phyloP scores from a whole-genome alignment of 1,140 invertebrate species.

The Amyelois transitella region DNA sequence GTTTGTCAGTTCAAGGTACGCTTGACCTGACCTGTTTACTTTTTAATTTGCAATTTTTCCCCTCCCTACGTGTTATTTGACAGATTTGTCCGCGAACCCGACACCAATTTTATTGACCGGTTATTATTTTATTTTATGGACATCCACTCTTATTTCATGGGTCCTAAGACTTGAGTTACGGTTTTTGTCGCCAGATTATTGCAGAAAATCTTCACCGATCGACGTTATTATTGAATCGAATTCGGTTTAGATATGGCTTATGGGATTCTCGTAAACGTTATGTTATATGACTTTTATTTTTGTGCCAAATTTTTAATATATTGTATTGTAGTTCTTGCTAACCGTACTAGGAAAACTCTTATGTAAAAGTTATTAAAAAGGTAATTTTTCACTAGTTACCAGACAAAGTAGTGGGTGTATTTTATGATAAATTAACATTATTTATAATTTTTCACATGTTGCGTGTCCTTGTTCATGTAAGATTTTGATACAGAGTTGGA shows the following conservation, averaged over 20 bases:
- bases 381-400: too few relatives aligned
- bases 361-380: too few relatives aligned
- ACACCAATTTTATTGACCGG: conserved; percentile 62
- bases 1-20: too few relatives aligned
- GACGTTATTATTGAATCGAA: conserved; percentile 62
- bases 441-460: background rate
- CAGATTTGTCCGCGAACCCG: conserved; percentile 51
- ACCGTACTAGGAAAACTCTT: too few relatives aligned
- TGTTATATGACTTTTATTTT: conserved; percentile 29
- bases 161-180: conserved; percentile 55
- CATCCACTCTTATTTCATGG: conserved; percentile 68
- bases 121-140: conserved; percentile 73
- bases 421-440: background rate
- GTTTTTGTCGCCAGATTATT: conserved; percentile 62
- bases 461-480: background rate
- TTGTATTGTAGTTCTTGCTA: too few relatives aligned
- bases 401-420: background rate
- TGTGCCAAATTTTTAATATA: conserved; percentile 2
- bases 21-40: too few relatives aligned
- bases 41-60: conserved; percentile 32
- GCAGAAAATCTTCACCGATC: conserved; percentile 54
- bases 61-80: conserved; percentile 49
- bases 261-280: conserved; percentile 41
- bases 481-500: background rate
- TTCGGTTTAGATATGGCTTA: conserved; percentile 36